These are phyloP conservation scores for Dreissena polymorpha DNA, from an alignment of 1,140 invertebrate species.

Conservation along the genomic window DNA sequence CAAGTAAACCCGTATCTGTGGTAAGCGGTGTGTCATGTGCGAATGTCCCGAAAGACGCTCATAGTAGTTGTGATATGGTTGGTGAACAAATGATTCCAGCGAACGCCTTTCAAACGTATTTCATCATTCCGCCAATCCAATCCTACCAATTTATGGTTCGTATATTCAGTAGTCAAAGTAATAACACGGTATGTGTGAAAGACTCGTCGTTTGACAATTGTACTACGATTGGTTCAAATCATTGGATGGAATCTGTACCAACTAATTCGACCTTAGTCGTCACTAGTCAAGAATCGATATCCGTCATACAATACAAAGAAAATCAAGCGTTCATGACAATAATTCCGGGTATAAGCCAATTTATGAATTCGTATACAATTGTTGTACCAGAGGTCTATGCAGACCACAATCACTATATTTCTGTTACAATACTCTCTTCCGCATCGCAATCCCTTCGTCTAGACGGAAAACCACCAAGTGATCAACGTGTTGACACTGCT, in stretches of 20 bases:
- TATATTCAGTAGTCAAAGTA: not conserved
- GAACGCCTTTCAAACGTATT: not conserved
- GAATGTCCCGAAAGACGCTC: not conserved
- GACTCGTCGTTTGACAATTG: not conserved
- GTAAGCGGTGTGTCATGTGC: not conserved
- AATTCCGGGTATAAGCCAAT: not conserved
- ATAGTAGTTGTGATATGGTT: not conserved
- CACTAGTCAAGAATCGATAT: not conserved
- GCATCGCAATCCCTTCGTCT: too few species aligned
- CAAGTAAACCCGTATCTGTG: not conserved
- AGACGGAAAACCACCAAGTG: too few species aligned
- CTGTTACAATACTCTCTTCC: too few species aligned
- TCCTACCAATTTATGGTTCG: not conserved
- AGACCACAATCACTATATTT: too few species aligned
- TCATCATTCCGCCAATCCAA: not conserved
- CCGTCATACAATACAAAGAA: not conserved
- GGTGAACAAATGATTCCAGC: not conserved
- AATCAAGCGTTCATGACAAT: constrained; percentile 1
- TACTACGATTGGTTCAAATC: not conserved
- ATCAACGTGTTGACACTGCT: not conserved
- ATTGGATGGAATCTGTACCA: not conserved
- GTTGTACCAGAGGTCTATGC: not conserved
- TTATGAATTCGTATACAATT: not conserved
- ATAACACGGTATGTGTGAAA: not conserved
- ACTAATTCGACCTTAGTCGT: not conserved